Evolutionary conservation across 2,113 vertebrate genomes (phyloP).

Genomic region (Colossoma macropomum): DNA sequence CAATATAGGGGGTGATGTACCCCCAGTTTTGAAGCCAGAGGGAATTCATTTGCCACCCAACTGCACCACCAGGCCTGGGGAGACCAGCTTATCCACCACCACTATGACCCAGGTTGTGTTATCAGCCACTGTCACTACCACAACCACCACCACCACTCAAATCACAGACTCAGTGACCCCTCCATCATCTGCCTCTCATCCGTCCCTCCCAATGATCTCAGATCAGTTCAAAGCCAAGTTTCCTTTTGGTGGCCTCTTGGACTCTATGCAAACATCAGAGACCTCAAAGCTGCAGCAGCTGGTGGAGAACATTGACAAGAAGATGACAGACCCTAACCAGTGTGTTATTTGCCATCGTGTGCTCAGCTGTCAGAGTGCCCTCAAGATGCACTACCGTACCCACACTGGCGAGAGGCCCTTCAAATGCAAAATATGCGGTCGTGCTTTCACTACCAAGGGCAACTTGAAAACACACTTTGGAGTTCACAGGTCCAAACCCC

Average conservation of each 20-base stretch:
- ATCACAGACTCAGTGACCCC: slow-evolving; percentile 75
- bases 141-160: slow-evolving; percentile 67
- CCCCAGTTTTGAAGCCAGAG: slow-evolving; percentile 85
- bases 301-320: slow-evolving; percentile 99
- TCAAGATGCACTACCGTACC: slow-evolving; percentile 99
- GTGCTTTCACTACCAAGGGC: slow-evolving; percentile 98
- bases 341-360: slow-evolving; percentile 98
- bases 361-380: slow-evolving; percentile 98
- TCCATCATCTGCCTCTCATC: slow-evolving; percentile 81
- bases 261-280: slow-evolving; percentile 99
- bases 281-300: slow-evolving; percentile 98
- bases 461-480: slow-evolving; percentile 99
- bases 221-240: slow-evolving; percentile 97
- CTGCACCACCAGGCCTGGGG: slow-evolving; percentile 76
- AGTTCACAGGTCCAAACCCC: slow-evolving; percentile 96
- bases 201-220: slow-evolving; percentile 86
- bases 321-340: slow-evolving; percentile 98
- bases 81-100: slow-evolving; percentile 73
- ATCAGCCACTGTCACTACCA: slow-evolving; percentile 73
- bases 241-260: slow-evolving; percentile 95
- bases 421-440: slow-evolving; percentile 99
- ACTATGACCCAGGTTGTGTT: slow-evolving; percentile 79
- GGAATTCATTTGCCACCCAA: slow-evolving; percentile 81
- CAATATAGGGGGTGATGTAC: slow-evolving; percentile 66
- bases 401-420: slow-evolving; percentile 98